Conservation (phyloP, 2,888 invertebrate species). For the Acleris laterana region DNA sequence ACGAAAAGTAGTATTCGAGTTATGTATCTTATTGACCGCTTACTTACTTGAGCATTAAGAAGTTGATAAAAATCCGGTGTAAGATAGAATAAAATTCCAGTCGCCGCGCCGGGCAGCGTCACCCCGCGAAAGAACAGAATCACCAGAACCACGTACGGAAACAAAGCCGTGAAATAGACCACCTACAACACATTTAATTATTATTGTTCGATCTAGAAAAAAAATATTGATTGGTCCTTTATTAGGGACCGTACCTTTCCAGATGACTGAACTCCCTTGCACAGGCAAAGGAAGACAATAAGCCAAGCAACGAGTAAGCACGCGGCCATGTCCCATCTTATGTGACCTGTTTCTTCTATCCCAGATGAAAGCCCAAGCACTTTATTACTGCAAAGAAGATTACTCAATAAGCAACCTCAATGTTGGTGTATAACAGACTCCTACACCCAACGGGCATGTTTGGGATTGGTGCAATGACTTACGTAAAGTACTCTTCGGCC, state of each 20-base stretch:
- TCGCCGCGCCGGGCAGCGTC: slow-evolving; percentile 90
- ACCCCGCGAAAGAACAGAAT: slow-evolving; percentile 91
- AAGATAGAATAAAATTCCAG: slow-evolving; percentile 91
- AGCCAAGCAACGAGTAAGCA: slow-evolving; percentile 91
- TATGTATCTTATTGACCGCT: neutral
- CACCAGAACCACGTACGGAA: slow-evolving; percentile 90
- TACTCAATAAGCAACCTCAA: slow-evolving; percentile 18
- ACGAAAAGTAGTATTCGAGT: neutral
- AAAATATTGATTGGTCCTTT: too few relatives aligned
- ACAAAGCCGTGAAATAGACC: slow-evolving; percentile 90
- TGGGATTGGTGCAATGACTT: slow-evolving; percentile 49
- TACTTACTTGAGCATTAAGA: slow-evolving; percentile 86
- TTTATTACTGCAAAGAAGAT: slow-evolving; percentile 77
- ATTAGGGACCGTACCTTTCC: slow-evolving; percentile 83
- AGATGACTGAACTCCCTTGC: slow-evolving; percentile 91
- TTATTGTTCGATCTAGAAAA: neutral
- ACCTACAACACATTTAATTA: slow-evolving; percentile 70
- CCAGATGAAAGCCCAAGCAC: slow-evolving; percentile 89
- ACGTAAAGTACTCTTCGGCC: slow-evolving; percentile 90
- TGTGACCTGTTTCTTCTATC: slow-evolving; percentile 88
- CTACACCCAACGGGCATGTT: neutral
- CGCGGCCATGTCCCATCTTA: slow-evolving; percentile 88
- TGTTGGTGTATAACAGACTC: slow-evolving; percentile 1
- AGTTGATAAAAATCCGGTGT: slow-evolving; percentile 91
- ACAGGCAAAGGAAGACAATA: slow-evolving; percentile 90